Evolutionary conservation across 2,113 vertebrate species (phyloP).

Genomic region (Cichladusa arquata): DNA sequence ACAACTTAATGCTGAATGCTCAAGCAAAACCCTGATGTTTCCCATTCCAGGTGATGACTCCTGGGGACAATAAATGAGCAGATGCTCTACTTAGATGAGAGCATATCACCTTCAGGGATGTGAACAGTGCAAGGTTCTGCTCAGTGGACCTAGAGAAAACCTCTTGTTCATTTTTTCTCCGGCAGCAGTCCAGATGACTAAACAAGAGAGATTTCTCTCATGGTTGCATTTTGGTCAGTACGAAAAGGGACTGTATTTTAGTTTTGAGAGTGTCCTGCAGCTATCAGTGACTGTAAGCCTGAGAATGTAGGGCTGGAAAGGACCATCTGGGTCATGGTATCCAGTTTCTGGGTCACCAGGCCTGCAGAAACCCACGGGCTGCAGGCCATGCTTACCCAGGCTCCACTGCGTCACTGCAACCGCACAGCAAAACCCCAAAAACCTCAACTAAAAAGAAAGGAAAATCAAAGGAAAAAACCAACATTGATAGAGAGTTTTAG

Average conservation of each 20-base stretch:
- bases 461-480: background rate
- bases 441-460: background rate
- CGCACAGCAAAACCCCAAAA: background rate
- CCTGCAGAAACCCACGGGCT: background rate
- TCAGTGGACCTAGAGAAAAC: slow-evolving; percentile 53
- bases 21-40: slow-evolving; percentile 46
- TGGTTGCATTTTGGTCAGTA: background rate
- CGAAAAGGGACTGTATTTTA: background rate
- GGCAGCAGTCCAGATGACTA: slow-evolving; percentile 47
- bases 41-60: slow-evolving; percentile 61
- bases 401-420: background rate
- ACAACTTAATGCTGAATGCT: slow-evolving; percentile 49
- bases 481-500: background rate
- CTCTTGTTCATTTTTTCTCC: slow-evolving; percentile 37
- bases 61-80: slow-evolving; percentile 62
- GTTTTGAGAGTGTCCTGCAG: background rate
- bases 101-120: slow-evolving; percentile 56
- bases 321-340: background rate
- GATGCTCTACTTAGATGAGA: slow-evolving; percentile 61
- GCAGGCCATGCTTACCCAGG: background rate
- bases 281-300: background rate
- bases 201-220: slow-evolving; percentile 35
- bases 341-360: background rate
- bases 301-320: background rate
- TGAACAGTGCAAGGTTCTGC: slow-evolving; percentile 38